Base-by-base conservation (phyloP, 1,140 invertebrate species). In the Calycopis cecrops region DNA sequence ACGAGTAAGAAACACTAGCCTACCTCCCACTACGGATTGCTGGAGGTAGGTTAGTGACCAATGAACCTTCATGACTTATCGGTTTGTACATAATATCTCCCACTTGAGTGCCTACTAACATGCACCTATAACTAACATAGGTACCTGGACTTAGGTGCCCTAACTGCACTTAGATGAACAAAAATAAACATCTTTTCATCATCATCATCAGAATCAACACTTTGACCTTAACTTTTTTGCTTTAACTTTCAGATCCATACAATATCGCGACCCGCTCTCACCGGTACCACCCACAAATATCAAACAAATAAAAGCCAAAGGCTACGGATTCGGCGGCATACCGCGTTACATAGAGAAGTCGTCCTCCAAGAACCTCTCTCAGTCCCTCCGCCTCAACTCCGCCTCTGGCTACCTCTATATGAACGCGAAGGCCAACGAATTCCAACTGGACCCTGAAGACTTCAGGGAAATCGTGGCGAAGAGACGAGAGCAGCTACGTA, bases 351-450 rank as follows among this genome's bases (percentile, higher is more conserved):
- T 88, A 11, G 87, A 88, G 50, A 88, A 85, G 47, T 65, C 78
- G 0, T 82, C 80, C 0, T 68, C 74, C 0, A 86, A 82, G 50
- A 80, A 78, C 53, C 66, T 71, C 6, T 88, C 84, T 0, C 85
- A 88, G 48, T 79, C 85, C 0, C 56, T 88, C 0, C 60, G 87
- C 8, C 74, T 88, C 0, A 88, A 88, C 50, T 88, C 87, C 0
- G 87, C 87, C 0, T 88, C 87, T 0, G 87, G 87, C 0, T 87
- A 88, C 57, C 62, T 88, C 0, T 88, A 87, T 35, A 88, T 88
- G 87, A 88, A 88, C 66, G 87, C 87, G 0, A 83, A 73, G 34
- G 72, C 76, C 7, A 85, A 87, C 57, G 86, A 88, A 14, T 88
- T 88, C 62, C 80, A 86, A 65, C 62, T 88, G 55, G 84, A 88